Conservation (phyloP, 2,113 vertebrate genomes). For the Orthochromis malagaraziensis region DNA sequence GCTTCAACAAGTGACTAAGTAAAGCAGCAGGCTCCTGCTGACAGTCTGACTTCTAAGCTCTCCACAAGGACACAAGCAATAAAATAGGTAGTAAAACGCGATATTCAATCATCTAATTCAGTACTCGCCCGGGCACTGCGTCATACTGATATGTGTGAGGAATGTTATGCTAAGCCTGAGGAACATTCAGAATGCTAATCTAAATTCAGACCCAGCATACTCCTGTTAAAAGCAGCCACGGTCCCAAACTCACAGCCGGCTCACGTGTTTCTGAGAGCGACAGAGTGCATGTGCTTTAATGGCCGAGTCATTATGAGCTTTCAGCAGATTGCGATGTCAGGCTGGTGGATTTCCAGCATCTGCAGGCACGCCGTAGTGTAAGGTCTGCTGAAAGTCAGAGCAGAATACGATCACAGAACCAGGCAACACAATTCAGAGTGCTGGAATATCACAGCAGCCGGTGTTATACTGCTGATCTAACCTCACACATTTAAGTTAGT, state of each 20-base stretch:
- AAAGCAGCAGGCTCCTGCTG: neutral
- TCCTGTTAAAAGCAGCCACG: neutral
- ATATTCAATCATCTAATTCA: neutral
- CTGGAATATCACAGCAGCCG: neutral
- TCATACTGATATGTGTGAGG: neutral
- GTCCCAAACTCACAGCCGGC: neutral
- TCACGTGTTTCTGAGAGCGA: neutral
- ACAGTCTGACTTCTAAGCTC: neutral
- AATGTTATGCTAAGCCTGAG: slow-evolving; percentile 4
- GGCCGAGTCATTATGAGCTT: slow-evolving; percentile 12
- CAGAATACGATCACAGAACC: neutral
- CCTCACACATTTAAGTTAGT: neutral
- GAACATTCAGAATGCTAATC: neutral
- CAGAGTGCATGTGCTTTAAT: neutral
- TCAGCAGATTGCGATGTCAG: neutral
- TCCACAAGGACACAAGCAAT: neutral
- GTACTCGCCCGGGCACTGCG: neutral
- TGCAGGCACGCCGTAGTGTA: neutral
- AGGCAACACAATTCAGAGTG: neutral
- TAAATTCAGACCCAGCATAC: neutral
- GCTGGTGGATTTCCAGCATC: neutral
- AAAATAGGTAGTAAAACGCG: neutral
- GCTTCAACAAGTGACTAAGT: neutral
- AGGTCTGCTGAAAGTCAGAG: neutral
- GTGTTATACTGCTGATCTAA: neutral